These are phyloP conservation scores for Albula glossodonta DNA, from an alignment of 2,113 vertebrate species.

Conservation along the genomic window DNA sequence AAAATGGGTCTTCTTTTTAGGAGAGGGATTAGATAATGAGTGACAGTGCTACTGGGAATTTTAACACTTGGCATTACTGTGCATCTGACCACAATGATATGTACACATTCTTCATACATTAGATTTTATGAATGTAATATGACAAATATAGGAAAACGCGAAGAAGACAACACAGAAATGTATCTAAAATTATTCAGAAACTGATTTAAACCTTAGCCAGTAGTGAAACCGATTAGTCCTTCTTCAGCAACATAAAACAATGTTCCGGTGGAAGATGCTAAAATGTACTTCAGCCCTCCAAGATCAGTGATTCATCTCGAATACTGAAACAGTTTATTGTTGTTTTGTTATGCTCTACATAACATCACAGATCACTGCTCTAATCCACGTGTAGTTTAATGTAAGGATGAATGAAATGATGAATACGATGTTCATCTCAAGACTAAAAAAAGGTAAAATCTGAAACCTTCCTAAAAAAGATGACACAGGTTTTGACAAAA, in stretches of 20 bases:
- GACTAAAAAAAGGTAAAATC: slow-evolving; percentile 30
- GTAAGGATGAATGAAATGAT: neutral
- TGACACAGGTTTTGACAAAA: neutral
- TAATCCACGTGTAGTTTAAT: neutral
- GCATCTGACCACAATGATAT: too few relatives aligned
- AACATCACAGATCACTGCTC: neutral
- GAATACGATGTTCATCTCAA: neutral
- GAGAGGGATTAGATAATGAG: neutral
- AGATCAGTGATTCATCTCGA: neutral
- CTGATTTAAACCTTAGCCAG: neutral
- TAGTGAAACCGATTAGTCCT: neutral
- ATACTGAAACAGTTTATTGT: neutral
- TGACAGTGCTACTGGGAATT: neutral
- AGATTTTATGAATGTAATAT: neutral
- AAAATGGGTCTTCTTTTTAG: neutral
- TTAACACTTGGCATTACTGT: too few relatives aligned
- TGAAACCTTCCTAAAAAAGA: slow-evolving; percentile 52
- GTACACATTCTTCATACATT: neutral
- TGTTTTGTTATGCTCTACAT: neutral
- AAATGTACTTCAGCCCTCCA: neutral
- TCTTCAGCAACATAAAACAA: neutral
- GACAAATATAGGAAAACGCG: neutral
- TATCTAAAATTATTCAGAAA: neutral
- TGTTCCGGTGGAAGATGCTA: neutral
- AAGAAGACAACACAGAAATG: neutral